Conservation (phyloP, 2,888 invertebrate species). For the Temnothorax ravouxi region DNA sequence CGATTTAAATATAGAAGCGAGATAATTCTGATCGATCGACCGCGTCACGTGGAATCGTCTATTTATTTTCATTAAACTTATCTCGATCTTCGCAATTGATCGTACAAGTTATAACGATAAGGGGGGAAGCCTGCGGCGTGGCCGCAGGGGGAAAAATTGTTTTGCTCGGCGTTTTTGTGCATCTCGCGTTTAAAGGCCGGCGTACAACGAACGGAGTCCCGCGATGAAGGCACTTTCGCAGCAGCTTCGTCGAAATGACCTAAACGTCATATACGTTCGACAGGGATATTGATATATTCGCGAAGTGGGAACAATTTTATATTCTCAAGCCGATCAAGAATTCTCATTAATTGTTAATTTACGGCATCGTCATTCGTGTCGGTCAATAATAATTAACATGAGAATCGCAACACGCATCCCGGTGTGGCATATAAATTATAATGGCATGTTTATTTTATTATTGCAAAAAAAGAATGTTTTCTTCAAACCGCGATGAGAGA, state of each 20-base stretch:
- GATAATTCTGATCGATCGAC: conserved; percentile 34
- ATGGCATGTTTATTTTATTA: not conserved
- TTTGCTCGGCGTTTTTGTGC: conserved; percentile 8
- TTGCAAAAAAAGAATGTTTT: not conserved
- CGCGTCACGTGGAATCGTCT: not conserved
- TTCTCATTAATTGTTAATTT: conserved; percentile 11
- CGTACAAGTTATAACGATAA: not conserved
- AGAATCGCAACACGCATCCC: not conserved
- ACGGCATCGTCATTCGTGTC: not conserved
- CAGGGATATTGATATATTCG: not conserved
- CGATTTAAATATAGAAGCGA: conserved; percentile 26
- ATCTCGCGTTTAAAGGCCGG: not conserved
- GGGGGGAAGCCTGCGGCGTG: not conserved
- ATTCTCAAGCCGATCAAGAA: not conserved
- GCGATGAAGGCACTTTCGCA: not conserved
- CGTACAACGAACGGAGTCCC: not conserved
- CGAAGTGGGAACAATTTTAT: not conserved
- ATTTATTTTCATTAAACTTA: conserved; percentile 31
- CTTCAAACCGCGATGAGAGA: not conserved
- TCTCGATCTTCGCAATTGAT: conserved; percentile 36
- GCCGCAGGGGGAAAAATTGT: not conserved
- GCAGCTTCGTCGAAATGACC: not conserved
- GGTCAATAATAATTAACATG: not conserved
- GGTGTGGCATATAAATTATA: not conserved
- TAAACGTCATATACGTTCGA: not conserved